These are phyloP conservation scores for Heliconius ethilla DNA, from an alignment of 2,888 invertebrate species.

Conservation along the genomic window DNA sequence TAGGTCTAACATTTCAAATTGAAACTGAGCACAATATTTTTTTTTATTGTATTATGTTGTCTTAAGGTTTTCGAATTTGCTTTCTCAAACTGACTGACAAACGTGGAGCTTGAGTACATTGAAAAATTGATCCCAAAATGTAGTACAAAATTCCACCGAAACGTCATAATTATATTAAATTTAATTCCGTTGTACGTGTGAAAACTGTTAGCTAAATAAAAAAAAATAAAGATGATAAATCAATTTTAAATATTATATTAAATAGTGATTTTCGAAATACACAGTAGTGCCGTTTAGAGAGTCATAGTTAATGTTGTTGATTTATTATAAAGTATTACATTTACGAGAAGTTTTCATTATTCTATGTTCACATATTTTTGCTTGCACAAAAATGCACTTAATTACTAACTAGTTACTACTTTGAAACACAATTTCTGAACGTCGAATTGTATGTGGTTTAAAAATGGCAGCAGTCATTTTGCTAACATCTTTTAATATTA, in stretches of 20 bases:
- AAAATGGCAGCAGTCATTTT: background rate
- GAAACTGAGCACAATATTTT: slow-evolving; percentile 29
- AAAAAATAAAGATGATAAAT: background rate
- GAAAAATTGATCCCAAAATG: slow-evolving; percentile 71
- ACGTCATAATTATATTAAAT: slow-evolving; percentile 17
- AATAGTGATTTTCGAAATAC: slow-evolving; percentile 22
- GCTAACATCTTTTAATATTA: too few species aligned
- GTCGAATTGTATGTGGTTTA: background rate
- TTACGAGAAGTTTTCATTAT: slow-evolving; percentile 45
- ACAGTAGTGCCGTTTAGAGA: slow-evolving; percentile 56
- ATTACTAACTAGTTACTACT: slow-evolving; percentile 38
- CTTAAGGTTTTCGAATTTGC: slow-evolving; percentile 35
- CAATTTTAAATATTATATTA: slow-evolving; percentile 15
- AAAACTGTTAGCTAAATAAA: slow-evolving; percentile 23
- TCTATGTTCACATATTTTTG: slow-evolving; percentile 49
- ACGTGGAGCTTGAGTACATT: slow-evolving; percentile 46
- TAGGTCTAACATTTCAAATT: slow-evolving; percentile 6
- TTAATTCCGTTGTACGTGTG: slow-evolving; percentile 4
- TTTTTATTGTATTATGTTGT: slow-evolving; percentile 26
- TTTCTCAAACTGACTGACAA: slow-evolving; percentile 41
- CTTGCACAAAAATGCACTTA: slow-evolving; percentile 53
- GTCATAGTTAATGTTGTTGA: slow-evolving; percentile 61
- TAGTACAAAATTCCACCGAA: slow-evolving; percentile 57
- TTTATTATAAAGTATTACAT: slow-evolving; percentile 51
- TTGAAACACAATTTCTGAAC: slow-evolving; percentile 9